Evolutionary conservation across 2,797 vertebrate species (phyloP).

Genomic region (Acanthurus tractus): DNA sequence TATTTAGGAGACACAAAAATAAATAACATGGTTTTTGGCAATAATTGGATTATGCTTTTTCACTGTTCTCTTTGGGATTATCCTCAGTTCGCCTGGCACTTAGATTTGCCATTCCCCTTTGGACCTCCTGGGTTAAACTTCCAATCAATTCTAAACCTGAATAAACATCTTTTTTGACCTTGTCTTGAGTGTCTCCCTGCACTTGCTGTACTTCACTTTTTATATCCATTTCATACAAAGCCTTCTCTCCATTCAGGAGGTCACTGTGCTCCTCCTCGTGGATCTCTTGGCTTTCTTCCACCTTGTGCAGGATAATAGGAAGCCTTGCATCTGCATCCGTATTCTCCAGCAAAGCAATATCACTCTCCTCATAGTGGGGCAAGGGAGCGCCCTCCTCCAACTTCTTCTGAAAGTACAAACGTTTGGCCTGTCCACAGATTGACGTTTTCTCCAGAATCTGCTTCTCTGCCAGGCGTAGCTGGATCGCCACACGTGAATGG

Average conservation of each 20-base stretch:
- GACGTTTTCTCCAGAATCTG: conserved; percentile 93
- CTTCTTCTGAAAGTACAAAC: conserved; percentile 88
- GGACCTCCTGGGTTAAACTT: conserved; percentile 39
- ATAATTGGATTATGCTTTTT: conserved; percentile 62
- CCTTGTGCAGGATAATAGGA: conserved; percentile 90
- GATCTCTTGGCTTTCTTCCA: conserved; percentile 76
- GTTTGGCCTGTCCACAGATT: conserved; percentile 86
- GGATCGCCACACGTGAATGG: conserved; percentile 89
- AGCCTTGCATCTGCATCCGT: conserved; percentile 88
- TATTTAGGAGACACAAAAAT: conserved; percentile 76
- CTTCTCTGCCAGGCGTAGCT: conserved; percentile 93
- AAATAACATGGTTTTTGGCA: conserved; percentile 76
- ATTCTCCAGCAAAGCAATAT: conserved; percentile 91
- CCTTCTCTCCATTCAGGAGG: conserved; percentile 87
- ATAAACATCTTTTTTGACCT: conserved; percentile 35
- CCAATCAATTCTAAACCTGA: conserved; percentile 43
- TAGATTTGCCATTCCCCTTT: conserved; percentile 72
- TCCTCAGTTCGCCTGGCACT: conserved; percentile 85
- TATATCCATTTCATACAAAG: conserved; percentile 78
- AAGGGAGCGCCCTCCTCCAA: conserved; percentile 85
- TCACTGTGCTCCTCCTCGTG: conserved; percentile 67
- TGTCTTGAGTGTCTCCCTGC: conserved; percentile 35
- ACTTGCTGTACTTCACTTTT: conserved; percentile 35
- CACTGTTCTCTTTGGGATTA: conserved; percentile 82
- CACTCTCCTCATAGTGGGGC: conserved; percentile 91